Conservation (phyloP, 1,140 invertebrate species). For the Drosophila nikananu region DNA sequence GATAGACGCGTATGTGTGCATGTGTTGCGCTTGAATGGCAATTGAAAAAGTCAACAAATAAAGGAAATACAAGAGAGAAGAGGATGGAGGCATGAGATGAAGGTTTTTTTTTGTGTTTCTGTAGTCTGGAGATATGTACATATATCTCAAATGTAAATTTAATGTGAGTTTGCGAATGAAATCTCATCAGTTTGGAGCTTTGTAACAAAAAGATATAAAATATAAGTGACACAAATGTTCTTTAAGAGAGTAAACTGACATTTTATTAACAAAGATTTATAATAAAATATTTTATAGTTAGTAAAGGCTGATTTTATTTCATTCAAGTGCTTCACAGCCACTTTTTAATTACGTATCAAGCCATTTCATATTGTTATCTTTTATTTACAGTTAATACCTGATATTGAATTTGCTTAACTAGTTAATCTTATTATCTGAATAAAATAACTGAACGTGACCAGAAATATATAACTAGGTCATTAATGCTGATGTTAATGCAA, state of each 20-base stretch:
- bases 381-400: no score
- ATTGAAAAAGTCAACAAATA: constrained; percentile 42
- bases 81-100: not conserved
- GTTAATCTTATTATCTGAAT: not conserved
- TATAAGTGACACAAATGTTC: not conserved
- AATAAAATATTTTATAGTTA: not conserved
- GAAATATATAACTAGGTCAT: constrained; percentile 6
- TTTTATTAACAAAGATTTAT: not conserved
- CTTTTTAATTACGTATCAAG: not conserved
- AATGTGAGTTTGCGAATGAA: not conserved
- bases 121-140: not conserved
- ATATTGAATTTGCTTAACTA: no score
- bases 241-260: not conserved
- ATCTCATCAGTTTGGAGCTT: not conserved
- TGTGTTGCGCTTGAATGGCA: constrained; percentile 61
- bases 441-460: constrained; percentile 5
- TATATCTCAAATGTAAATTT: not conserved
- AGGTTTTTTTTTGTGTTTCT: not conserved
- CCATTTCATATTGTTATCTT: not conserved
- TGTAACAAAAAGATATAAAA: not conserved
- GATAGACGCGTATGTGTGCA: constrained; percentile 32
- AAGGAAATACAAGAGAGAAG: no score
- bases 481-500: not conserved
- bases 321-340: no score
- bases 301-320: not conserved